Conservation (phyloP, 2,888 invertebrate species). For the Drosophila limbata region DNA sequence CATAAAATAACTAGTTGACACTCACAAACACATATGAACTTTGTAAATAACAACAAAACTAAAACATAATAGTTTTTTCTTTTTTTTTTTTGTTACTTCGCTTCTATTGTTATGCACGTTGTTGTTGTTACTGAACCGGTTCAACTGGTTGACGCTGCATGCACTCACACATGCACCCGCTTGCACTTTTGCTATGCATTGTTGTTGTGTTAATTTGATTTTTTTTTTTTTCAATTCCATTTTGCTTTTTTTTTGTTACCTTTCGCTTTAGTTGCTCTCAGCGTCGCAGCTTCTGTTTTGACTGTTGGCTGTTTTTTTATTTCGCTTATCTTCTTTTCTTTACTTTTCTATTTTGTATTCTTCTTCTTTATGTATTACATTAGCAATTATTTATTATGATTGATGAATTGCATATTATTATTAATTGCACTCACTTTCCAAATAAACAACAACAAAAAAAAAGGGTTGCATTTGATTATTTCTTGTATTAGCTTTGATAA, state of each 20-base stretch:
- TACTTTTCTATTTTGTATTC: conserved; percentile 13
- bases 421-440: conserved; percentile 29
- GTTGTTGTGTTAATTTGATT: conserved; percentile 31
- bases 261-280: conserved; percentile 44
- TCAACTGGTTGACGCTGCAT: conserved; percentile 63
- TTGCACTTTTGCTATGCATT: conserved; percentile 44
- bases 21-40: too few relatives aligned
- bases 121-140: conserved; percentile 61
- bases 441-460: conserved; percentile 46
- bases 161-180: conserved; percentile 18
- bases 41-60: too few relatives aligned
- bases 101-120: conserved; percentile 7
- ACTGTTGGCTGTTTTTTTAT: conserved; percentile 33
- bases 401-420: conserved; percentile 14
- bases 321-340: conserved; percentile 1
- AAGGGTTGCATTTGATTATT: conserved; percentile 14
- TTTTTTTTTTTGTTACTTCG: too few relatives aligned
- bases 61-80: too few relatives aligned
- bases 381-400: conserved; percentile 16
- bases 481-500: conserved; percentile 21
- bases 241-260: conserved; percentile 45
- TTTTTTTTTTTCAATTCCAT: conserved; percentile 11
- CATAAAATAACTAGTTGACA: too few relatives aligned
- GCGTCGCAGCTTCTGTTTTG: conserved; percentile 48
- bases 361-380: conserved; percentile 4